These are phyloP conservation scores for Poecilus cupreus DNA, from an alignment of 2,888 invertebrate genomes.

Conservation along the genomic window DNA sequence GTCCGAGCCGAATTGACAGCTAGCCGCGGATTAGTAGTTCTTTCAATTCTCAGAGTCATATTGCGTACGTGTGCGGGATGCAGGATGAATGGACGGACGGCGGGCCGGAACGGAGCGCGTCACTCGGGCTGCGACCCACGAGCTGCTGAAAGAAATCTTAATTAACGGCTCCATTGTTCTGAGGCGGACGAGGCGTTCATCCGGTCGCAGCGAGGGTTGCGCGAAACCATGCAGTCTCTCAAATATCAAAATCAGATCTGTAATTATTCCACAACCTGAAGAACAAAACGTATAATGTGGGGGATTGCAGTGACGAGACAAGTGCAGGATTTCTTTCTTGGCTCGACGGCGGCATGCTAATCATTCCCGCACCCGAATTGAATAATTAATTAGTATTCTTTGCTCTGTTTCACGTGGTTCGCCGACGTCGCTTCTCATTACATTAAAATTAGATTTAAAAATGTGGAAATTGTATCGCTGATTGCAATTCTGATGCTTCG, in stretches of 20 bases:
- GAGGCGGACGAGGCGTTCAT: slow-evolving; percentile 77
- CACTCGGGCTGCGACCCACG: slow-evolving; percentile 67
- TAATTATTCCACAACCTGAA: slow-evolving; percentile 25
- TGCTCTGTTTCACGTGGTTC: slow-evolving; percentile 68
- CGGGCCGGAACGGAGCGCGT: slow-evolving; percentile 64
- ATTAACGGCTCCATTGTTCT: slow-evolving; percentile 86
- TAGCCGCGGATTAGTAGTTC: slow-evolving; percentile 39
- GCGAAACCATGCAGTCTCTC: neutral
- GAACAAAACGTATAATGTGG: slow-evolving; percentile 26
- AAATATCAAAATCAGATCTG: slow-evolving; percentile 18
- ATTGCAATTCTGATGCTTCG: slow-evolving; percentile 70
- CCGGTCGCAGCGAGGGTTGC: slow-evolving; percentile 64
- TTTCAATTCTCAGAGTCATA: slow-evolving; percentile 48
- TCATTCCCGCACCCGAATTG: slow-evolving; percentile 75
- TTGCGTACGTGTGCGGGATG: slow-evolving; percentile 48
- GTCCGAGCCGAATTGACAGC: slow-evolving; percentile 43
- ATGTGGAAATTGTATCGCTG: slow-evolving; percentile 74
- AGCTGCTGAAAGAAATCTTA: slow-evolving; percentile 84
- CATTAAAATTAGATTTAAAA: slow-evolving; percentile 74
- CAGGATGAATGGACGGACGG: slow-evolving; percentile 26
- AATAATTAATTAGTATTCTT: slow-evolving; percentile 79
- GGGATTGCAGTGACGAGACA: slow-evolving; percentile 5
- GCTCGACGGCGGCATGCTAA: slow-evolving; percentile 72
- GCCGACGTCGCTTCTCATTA: slow-evolving; percentile 67
- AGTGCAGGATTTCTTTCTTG: slow-evolving; percentile 40